phyloP scores from a whole-genome alignment of 2,113 vertebrate genomes.

The Brienomyrus longianalis region DNA sequence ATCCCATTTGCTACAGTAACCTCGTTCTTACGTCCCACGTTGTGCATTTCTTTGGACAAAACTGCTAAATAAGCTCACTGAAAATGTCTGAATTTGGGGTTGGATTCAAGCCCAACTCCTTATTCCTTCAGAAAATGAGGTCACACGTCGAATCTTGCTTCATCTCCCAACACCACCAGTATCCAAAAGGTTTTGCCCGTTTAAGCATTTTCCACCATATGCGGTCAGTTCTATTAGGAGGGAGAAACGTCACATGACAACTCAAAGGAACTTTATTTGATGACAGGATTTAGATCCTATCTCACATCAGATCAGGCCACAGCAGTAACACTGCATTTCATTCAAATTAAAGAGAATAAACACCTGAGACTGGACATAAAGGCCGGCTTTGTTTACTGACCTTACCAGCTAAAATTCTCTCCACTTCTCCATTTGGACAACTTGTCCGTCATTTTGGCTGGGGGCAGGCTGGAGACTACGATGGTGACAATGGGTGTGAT shows the following conservation, averaged over 20 bases:
- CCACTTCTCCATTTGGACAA: background rate
- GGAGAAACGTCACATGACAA: background rate
- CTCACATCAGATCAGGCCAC: background rate
- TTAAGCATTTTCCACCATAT: background rate
- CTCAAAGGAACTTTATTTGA: background rate
- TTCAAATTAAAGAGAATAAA: background rate
- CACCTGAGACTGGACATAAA: background rate
- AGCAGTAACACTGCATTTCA: background rate
- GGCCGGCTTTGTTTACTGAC: background rate
- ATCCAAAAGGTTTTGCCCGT: background rate
- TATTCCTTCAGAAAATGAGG: background rate
- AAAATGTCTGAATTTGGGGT: background rate
- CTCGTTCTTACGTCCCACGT: background rate
- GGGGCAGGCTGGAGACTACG: background rate
- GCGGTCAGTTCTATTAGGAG: background rate
- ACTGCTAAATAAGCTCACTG: too few relatives aligned
- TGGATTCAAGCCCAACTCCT: background rate
- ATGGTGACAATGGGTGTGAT: background rate
- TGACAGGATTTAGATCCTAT: background rate
- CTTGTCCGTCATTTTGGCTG: background rate
- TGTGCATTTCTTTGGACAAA: too few relatives aligned
- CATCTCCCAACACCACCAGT: background rate
- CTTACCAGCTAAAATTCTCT: background rate
- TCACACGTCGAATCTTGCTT: background rate
- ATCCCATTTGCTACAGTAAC: background rate